Percentiles rank a stretch among this genome's conserved stretches.
Evolutionary conservation across 2,797 vertebrate species (phyloP).

Genomic region (Chelon labrosus): DNA sequence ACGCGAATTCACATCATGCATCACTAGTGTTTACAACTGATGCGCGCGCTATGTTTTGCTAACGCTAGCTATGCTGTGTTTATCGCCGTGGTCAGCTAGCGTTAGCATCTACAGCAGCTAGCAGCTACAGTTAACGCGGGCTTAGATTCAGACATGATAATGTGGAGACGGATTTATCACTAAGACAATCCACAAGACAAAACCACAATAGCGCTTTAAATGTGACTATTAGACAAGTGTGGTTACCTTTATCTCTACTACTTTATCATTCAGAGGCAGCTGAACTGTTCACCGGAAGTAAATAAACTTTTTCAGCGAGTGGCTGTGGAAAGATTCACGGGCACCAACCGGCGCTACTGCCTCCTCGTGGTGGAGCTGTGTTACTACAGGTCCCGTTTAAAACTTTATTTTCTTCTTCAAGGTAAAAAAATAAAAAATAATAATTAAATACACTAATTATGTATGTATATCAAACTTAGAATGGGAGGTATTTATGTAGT

Average conservation of each 20-base stretch:
- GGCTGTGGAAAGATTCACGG: background rate
- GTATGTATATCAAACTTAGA: background rate
- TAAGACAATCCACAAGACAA: accelerated
- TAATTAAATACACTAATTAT: too few species aligned
- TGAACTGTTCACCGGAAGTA: conserved; percentile 71
- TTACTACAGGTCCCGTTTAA: conserved; percentile 7
- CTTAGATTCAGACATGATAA: background rate
- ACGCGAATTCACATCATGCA: background rate
- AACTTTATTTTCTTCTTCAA: background rate
- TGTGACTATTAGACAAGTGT: background rate
- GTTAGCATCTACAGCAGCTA: conserved; percentile 36
- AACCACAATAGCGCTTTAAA: accelerated
- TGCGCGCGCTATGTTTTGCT: conserved; percentile 1
- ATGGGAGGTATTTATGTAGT: background rate
- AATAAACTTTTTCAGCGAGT: conserved; percentile 46
- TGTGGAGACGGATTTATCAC: background rate
- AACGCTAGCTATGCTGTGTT: conserved; percentile 24
- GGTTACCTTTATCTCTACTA: conserved; percentile 66
- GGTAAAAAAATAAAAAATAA: too few species aligned
- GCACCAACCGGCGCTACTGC: conserved; percentile 35
- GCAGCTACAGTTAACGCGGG: background rate
- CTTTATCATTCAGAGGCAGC: conserved; percentile 52
- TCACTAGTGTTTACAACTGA: background rate
- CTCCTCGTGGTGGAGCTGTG: conserved; percentile 31
- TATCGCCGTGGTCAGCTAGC: conserved; percentile 15